Conservation (phyloP, 1,140 invertebrate species). For the Drosophila sp. region DNA sequence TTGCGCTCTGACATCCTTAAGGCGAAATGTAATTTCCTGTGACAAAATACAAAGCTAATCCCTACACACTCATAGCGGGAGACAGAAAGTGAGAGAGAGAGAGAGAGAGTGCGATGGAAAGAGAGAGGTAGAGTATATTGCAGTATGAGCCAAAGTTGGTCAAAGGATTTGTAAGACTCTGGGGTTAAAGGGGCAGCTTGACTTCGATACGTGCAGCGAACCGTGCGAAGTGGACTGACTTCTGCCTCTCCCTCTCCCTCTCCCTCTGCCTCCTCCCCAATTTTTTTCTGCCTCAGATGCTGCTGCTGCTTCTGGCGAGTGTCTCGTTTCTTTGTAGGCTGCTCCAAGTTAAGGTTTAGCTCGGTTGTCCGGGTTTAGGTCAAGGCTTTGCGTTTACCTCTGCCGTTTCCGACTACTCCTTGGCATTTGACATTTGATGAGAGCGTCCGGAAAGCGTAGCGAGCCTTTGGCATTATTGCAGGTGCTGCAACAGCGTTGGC, state of each 20-base stretch:
- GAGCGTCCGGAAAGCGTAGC: conserved; percentile 42
- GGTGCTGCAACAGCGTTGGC: conserved; percentile 32
- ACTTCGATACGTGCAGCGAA: conserved; percentile 69
- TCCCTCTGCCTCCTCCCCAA: not conserved
- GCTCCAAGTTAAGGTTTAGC: conserved; percentile 2
- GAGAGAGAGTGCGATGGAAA: not conserved
- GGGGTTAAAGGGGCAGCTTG: conserved; percentile 31
- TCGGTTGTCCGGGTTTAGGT: conserved; percentile 40
- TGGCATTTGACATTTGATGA: conserved; percentile 76
- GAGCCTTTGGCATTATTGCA: conserved; percentile 44
- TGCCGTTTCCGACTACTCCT: conserved; percentile 21
- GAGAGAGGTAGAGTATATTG: not conserved
- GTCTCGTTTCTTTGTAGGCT: conserved; percentile 23
- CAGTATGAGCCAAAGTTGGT: conserved; percentile 51
- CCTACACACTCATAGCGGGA: conserved; percentile 47
- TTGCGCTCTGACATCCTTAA: conserved; percentile 71
- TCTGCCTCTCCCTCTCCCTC: not conserved
- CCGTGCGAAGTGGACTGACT: conserved; percentile 35
- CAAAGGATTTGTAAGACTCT: conserved; percentile 63
- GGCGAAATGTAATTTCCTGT: conserved; percentile 83
- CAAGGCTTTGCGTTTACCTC: conserved; percentile 64
- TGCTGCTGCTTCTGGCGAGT: not conserved
- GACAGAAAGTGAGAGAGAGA: conserved; percentile 6
- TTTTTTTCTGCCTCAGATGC: not conserved
- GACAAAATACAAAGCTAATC: conserved; percentile 83